Evolutionary conservation across 2,888 invertebrate genomes (phyloP).

Genomic region (Hemistola chrysoprasaria): DNA sequence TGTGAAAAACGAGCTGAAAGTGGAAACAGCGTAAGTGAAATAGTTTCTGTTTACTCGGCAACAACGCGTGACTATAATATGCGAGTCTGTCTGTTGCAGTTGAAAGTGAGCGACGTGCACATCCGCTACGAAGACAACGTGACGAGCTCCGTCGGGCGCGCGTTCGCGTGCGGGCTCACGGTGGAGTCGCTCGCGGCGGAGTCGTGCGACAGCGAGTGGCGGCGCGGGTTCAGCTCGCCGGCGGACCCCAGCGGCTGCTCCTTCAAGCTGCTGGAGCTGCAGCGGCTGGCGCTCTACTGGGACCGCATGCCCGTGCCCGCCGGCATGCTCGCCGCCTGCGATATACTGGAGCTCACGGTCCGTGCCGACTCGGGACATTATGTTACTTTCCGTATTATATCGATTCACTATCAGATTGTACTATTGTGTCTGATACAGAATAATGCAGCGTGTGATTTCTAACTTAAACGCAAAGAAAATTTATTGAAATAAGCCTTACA

Average conservation of each 20-base stretch:
- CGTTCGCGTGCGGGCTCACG: conserved; percentile 93
- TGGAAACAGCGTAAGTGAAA: too few relatives aligned
- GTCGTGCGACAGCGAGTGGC: conserved; percentile 95
- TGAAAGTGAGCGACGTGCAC: conserved; percentile 97
- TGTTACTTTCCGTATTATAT: too few relatives aligned
- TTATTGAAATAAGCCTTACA: too few relatives aligned
- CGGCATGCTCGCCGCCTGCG: conserved; percentile 86
- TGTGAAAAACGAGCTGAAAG: too few relatives aligned
- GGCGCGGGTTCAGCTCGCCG: conserved; percentile 86
- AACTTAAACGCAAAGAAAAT: too few relatives aligned
- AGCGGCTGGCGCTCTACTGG: conserved; percentile 95
- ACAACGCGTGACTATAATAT: not conserved
- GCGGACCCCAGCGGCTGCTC: conserved; percentile 84
- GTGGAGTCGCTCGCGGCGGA: conserved; percentile 94
- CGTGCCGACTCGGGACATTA: conserved; percentile 30
- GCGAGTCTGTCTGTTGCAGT: conserved; percentile 62
- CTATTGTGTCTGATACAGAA: too few relatives aligned
- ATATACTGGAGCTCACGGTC: conserved; percentile 87
- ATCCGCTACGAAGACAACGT: conserved; percentile 96
- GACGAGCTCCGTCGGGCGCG: conserved; percentile 83
- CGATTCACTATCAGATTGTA: too few relatives aligned
- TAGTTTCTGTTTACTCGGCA: too few relatives aligned
- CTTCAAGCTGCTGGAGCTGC: conserved; percentile 95
- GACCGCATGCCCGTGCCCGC: conserved; percentile 83
- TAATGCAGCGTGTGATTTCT: too few relatives aligned